phyloP scores from a whole-genome alignment of 2,113 vertebrate genomes.

The Progne subis region DNA sequence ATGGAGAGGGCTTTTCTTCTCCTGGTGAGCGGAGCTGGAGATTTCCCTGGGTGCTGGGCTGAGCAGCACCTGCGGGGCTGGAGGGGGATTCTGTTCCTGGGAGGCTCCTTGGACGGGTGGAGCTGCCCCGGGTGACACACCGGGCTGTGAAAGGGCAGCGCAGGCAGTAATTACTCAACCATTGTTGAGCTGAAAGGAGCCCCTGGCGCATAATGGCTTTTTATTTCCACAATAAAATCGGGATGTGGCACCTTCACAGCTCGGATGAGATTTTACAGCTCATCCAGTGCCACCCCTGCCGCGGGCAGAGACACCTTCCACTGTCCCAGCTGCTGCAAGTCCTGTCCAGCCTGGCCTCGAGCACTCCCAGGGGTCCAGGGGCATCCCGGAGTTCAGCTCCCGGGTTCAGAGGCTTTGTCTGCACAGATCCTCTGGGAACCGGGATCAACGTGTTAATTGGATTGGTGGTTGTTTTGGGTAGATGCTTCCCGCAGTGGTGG shows the following conservation, averaged over 20 bases:
- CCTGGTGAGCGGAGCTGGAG: fast-evolving
- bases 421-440: neutral
- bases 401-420: neutral
- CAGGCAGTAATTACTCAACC: neutral
- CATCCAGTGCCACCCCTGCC: neutral
- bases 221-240: fast-evolving
- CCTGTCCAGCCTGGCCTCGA: neutral
- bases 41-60: neutral
- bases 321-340: neutral
- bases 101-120: neutral
- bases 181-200: neutral
- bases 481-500: neutral
- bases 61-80: neutral
- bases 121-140: neutral
- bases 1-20: neutral
- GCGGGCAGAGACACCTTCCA: neutral
- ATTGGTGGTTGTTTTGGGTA: neutral
- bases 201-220: neutral
- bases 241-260: fast-evolving
- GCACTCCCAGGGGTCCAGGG: neutral
- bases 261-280: neutral
- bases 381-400: neutral
- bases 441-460: neutral
- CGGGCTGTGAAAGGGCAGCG: neutral
- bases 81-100: neutral